Conservation (phyloP, 2,888 invertebrate species). For the Ypsolopha scabrella region DNA sequence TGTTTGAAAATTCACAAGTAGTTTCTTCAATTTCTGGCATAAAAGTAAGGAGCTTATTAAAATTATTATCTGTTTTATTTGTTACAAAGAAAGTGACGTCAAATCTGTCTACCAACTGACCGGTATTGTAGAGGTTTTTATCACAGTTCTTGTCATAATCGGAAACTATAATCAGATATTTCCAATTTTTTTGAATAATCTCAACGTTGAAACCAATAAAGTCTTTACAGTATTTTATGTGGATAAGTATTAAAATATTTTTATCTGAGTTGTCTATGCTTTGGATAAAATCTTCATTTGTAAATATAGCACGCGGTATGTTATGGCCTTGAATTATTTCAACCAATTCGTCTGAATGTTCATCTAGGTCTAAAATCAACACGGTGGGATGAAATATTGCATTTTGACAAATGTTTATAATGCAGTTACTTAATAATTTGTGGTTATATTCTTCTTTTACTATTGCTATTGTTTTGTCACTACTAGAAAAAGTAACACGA, state of each 20-base stretch:
- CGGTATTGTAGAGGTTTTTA: constrained; percentile 15
- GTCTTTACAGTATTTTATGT: constrained; percentile 17
- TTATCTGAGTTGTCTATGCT: constrained; percentile 6
- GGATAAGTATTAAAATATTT: constrained; percentile 16
- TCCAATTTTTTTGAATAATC: constrained; percentile 15
- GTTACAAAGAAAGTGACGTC: constrained; percentile 27
- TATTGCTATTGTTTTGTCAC: too few relatives aligned
- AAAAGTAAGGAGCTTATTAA: constrained; percentile 20
- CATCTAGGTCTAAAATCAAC: constrained; percentile 11
- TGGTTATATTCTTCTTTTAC: too few relatives aligned
- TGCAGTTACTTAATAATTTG: too few relatives aligned
- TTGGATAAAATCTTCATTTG: constrained; percentile 4
- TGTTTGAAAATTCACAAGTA: constrained; percentile 21
- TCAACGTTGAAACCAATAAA: constrained; percentile 13
- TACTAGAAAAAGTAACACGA: too few relatives aligned
- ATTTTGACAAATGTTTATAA: background rate
- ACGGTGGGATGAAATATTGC: background rate
- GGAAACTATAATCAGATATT: constrained; percentile 23
- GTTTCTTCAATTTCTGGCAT: constrained; percentile 24
- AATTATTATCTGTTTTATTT: constrained; percentile 7
- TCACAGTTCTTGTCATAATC: constrained; percentile 12
- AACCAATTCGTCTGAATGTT: constrained; percentile 11
- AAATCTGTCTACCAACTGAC: constrained; percentile 15
- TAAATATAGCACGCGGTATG: constrained; percentile 11
- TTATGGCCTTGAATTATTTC: constrained; percentile 11